Evolutionary conservation across 2,888 invertebrate genomes (phyloP).

Genomic region (Athalia rosae): DNA sequence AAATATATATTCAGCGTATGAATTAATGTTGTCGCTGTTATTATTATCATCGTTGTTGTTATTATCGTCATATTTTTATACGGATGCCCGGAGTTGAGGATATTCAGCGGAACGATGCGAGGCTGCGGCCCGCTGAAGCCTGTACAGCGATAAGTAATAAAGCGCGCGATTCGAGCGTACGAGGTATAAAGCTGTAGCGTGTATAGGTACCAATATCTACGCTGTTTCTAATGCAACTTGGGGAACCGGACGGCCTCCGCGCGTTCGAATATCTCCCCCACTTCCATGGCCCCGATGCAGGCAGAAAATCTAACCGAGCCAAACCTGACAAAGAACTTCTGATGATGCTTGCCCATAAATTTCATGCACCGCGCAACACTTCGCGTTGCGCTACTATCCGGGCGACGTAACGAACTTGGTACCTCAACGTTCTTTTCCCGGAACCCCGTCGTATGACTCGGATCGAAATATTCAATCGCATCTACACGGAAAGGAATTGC

Average conservation of each 20-base stretch:
- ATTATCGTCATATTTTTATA: background rate
- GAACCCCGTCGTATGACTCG: background rate
- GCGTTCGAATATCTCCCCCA: slow-evolving; percentile 63
- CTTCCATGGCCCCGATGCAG: slow-evolving; percentile 46
- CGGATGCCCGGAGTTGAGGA: background rate
- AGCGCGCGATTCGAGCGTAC: slow-evolving; percentile 61
- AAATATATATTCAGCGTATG: background rate
- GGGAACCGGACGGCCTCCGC: slow-evolving; percentile 70
- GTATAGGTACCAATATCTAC: no score
- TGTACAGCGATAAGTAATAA: slow-evolving; percentile 64
- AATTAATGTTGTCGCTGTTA: slow-evolving; percentile 12
- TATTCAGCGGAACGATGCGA: slow-evolving; percentile 53
- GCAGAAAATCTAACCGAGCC: slow-evolving; percentile 52
- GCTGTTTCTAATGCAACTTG: slow-evolving; percentile 66
- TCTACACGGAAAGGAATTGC: no score
- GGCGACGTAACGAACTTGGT: slow-evolving; percentile 13
- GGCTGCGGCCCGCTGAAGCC: slow-evolving; percentile 55
- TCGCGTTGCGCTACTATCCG: background rate
- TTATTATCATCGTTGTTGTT: slow-evolving; percentile 6
- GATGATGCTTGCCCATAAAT: slow-evolving; percentile 42
- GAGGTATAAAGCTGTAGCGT: no score
- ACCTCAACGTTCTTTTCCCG: background rate
- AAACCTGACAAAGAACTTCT: slow-evolving; percentile 60
- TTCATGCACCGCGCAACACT: background rate
- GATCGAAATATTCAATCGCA: background rate